A percentile compares a stretch with the other conserved stretches of the same genome.
Evolutionary conservation across 2,888 invertebrate species (phyloP).

Genomic region (Cosmia trapezina): DNA sequence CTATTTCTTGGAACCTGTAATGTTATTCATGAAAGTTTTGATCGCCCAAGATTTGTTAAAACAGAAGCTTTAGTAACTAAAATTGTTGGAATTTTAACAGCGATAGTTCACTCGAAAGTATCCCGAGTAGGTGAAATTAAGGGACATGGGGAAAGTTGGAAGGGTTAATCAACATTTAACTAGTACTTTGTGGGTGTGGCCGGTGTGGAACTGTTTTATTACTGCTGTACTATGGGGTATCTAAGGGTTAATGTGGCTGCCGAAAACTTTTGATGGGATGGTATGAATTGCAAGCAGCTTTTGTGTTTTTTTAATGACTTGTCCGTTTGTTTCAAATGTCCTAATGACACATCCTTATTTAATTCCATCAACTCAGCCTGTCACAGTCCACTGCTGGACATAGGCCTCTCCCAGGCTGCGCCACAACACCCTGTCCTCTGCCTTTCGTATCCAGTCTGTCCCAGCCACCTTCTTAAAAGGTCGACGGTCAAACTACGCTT

Average conservation of each 20-base stretch:
- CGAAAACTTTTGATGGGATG: conserved; percentile 32
- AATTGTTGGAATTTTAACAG: conserved; percentile 42
- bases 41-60: conserved; percentile 43
- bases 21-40: conserved; percentile 54
- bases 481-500: too few species aligned
- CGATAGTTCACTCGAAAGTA: conserved; percentile 26
- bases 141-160: conserved; percentile 23
- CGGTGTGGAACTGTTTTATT: conserved; percentile 37
- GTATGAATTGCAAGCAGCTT: conserved; percentile 5
- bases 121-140: conserved; percentile 32
- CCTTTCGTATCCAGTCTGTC: too few species aligned
- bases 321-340: too few species aligned
- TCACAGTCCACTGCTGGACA: too few species aligned
- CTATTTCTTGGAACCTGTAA: conserved; percentile 58
- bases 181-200: conserved; percentile 34
- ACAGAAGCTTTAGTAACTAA: conserved; percentile 36
- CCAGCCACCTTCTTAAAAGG: too few species aligned
- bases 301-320: neutral
- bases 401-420: too few species aligned
- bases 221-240: conserved; percentile 16
- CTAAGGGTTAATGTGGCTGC: conserved; percentile 27
- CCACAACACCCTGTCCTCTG: too few species aligned
- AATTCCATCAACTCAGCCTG: too few species aligned
- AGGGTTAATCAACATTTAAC: conserved; percentile 49
- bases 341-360: too few species aligned